Conservation (phyloP, 2,797 vertebrate genomes). For the Heterohyrax brucei region DNA sequence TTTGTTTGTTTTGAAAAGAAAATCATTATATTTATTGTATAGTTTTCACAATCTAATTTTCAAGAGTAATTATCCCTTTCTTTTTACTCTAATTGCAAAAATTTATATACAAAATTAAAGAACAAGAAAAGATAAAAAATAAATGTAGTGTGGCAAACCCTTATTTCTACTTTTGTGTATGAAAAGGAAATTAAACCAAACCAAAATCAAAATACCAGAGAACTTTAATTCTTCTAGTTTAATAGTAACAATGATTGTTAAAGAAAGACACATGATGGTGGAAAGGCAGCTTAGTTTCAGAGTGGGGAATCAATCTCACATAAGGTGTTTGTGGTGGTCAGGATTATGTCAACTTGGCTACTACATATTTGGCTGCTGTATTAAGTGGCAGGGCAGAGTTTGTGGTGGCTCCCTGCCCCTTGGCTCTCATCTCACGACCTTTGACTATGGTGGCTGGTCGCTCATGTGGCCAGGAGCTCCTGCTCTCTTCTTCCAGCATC, state of each 20-base stretch:
- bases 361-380: no score
- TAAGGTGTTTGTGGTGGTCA: no score
- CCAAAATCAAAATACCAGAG: slow-evolving; percentile 64
- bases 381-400: no score
- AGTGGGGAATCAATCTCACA: neutral
- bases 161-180: slow-evolving; percentile 73
- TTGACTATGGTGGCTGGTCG: no score
- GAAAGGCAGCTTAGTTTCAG: neutral
- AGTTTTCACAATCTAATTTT: slow-evolving; percentile 86
- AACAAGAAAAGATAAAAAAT: slow-evolving; percentile 78
- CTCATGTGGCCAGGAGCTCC: no score
- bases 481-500: no score
- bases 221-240: slow-evolving; percentile 74
- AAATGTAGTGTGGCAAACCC: slow-evolving; percentile 65
- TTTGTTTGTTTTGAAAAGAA: slow-evolving; percentile 82
- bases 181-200: slow-evolving; percentile 47
- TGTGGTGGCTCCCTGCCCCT: no score
- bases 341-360: no score
- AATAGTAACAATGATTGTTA: neutral
- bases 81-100: slow-evolving; percentile 74
- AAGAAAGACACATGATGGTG: neutral
- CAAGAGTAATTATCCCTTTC: slow-evolving; percentile 84
- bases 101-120: slow-evolving; percentile 80
- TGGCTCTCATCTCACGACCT: no score
- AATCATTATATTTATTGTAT: slow-evolving; percentile 87